Base-by-base conservation (phyloP, 2,797 vertebrate species). In the Chelmon rostratus region DNA sequence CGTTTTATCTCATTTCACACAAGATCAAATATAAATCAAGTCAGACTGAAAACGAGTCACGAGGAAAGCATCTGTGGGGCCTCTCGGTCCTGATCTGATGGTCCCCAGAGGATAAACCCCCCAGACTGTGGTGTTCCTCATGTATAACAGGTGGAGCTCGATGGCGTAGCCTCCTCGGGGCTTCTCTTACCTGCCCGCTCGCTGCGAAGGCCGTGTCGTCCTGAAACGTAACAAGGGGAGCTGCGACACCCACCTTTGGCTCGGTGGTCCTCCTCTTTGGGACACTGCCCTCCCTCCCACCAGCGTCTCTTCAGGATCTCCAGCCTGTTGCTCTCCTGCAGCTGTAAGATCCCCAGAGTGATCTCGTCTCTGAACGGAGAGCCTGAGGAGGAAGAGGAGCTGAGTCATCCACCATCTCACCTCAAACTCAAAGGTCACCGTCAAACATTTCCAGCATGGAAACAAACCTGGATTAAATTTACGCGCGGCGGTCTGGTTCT, bases 281-380 rank as follows among this genome's bases (percentile, higher is more conserved):
- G 96, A 76, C 97, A 97, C 81, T 96, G 96, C 7, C 97, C 95
- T 16, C 96, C 97, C 47, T 97, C 97, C 97, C 97, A 97, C 97
- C 97, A 97, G 72, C 96, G 96, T 68, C 97, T 93, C 92, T 97
- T 97, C 80, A 97, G 94, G 93, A 97, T 97, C 88, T 97, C 97
- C 92, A 97, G 87, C 40, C 97, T 90, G 93, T 97, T 97, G 91
- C 96, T 97, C 91, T 97, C 97, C 90, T 97, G 97, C 78, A 97
- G 92, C 94, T 97, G 97, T 28, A 97, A 80, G 68, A 97, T 96
- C 38, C 96, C 97, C 88, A 97, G 84, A 0, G 96, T 97, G 93
- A 97, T 96, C 91, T 97, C 97, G 11, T 97, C 96, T 73, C 96
- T 94, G 87, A 95, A 97, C 0, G 97, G 97, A 40, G 97, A 97